Base-by-base conservation (phyloP, 2,888 invertebrate species). In the Ennomos erosarius region DNA sequence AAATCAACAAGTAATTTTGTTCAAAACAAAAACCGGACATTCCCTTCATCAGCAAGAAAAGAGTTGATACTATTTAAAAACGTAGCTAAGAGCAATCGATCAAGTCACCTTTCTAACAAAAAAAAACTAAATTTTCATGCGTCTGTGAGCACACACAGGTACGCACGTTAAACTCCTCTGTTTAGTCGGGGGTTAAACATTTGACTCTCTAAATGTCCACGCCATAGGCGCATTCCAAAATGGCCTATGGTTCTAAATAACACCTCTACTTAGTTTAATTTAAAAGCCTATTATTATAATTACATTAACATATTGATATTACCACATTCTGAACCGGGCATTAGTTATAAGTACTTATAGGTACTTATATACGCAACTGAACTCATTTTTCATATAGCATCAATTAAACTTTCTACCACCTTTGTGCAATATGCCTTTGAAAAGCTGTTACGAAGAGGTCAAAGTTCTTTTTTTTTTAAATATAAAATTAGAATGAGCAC, bases 381-480 rank as follows among this genome's bases (percentile, higher is more conserved):
- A 52, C 13, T 10, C 11, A 48, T 34, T n/a, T 33, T 49, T 58
- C 47, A 39, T 39, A 40, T 39, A 40, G 49, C 59, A 36, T 44
- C 49, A 53, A 59, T 59, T 59, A 50, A 53, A 59, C 48, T 53
- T 54, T 59, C 54, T 52, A 47, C 4, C 33, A 39, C 37, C 34
- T 49, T 49, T 53, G 39, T 53, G 45, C 52, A 43, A 47, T 52
- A 39, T 44, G 38, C 10, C 12, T 54, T 59, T 10, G 45, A n/a
- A 53, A 26, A 10, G 35, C 47, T 46, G 51, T 49, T 49, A 48
- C 39, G 33, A 43, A 42, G n/a, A 52, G 52, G 51, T 10, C 48
- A 56, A 33, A 56, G 49, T 45, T 49, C 16, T 50, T n/a, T n/a
- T n/a, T n/a, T n/a, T n/a, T n/a, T 11, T 42, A 13, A 46, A 40